These are phyloP conservation scores for Galemys pyrenaicus DNA, from an alignment of 2,113 vertebrate species.

Conservation along the genomic window DNA sequence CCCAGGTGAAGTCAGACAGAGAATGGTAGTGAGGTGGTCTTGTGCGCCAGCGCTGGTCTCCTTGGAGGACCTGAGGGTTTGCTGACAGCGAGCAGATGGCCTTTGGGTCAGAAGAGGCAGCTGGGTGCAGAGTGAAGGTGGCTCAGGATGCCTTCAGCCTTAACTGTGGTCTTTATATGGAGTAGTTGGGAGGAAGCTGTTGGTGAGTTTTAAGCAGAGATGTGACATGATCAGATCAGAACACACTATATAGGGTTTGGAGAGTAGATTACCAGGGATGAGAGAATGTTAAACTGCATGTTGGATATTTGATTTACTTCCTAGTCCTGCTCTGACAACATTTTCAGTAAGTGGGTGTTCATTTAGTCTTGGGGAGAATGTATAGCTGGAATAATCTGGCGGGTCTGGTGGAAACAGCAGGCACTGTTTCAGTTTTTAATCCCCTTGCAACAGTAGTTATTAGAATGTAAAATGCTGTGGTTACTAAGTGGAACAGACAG, in stretches of 20 bases:
- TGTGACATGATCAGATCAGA: not conserved
- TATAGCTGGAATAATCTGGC: not conserved
- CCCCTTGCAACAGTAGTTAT: not conserved
- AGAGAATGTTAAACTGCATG: not conserved
- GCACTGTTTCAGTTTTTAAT: slow-evolving; percentile 36
- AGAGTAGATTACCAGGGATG: not conserved
- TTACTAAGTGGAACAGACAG: not conserved
- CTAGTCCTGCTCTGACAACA: not conserved
- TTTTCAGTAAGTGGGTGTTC: slow-evolving; percentile 1
- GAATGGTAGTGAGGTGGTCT: not conserved
- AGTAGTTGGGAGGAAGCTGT: not conserved
- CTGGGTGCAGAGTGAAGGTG: not conserved
- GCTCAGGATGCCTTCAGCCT: not conserved
- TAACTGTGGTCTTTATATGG: not conserved
- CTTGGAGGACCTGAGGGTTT: not conserved
- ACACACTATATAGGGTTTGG: not conserved
- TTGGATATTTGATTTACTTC: not conserved
- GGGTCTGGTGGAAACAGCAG: not conserved
- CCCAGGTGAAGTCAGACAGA: not conserved
- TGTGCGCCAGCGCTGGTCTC: not conserved
- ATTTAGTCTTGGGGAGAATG: not conserved
- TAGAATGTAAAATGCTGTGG: slow-evolving; percentile 6
- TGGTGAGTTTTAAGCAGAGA: not conserved
- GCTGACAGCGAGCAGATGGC: not conserved
- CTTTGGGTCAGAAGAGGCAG: not conserved